A percentile compares a stretch with the other conserved stretches of the same genome.
Evolutionary conservation across 1,140 invertebrate species (phyloP).

Genomic region (Alviniconcha marisindica): DNA sequence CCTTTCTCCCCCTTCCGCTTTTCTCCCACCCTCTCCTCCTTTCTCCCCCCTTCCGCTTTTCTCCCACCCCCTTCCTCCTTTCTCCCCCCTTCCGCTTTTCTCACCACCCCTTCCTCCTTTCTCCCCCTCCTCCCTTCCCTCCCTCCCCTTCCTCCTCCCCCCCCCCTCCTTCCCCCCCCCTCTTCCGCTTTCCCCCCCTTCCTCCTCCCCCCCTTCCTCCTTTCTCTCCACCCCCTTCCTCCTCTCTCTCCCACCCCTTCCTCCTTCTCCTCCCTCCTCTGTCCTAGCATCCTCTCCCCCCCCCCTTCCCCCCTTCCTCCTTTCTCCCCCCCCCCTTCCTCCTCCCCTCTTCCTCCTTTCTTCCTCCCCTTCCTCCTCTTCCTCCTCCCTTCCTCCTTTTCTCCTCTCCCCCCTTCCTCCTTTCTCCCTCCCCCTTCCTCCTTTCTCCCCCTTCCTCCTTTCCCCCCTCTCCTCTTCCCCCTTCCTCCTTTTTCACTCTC

Average conservation of each 20-base stretch:
- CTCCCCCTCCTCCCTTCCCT: no score
- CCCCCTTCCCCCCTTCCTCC: background rate
- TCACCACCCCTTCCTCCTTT: no score
- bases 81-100: no score
- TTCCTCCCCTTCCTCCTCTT: background rate
- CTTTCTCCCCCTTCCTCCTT: background rate
- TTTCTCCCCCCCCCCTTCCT: background rate
- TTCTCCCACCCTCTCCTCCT: no score
- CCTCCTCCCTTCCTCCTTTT: background rate
- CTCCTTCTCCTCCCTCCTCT: background rate
- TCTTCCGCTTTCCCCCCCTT: constrained; percentile 20
- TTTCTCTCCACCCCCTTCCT: background rate
- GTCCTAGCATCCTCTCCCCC: background rate
- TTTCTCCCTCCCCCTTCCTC: background rate
- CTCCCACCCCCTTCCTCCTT: no score
- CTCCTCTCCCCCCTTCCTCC: background rate
- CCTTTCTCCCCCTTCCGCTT: no score
- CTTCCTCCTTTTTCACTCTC: background rate
- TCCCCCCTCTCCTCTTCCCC: background rate
- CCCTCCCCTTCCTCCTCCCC: background rate
- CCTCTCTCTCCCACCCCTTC: background rate
- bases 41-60: no score
- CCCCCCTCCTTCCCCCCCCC: background rate
- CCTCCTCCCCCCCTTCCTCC: constrained; percentile 1
- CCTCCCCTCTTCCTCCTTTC: background rate